A percentile compares a stretch with the other conserved stretches of the same genome.
These are phyloP conservation scores for Festucalex cinctus DNA, from an alignment of 2,113 vertebrate species.

Conservation along the genomic window DNA sequence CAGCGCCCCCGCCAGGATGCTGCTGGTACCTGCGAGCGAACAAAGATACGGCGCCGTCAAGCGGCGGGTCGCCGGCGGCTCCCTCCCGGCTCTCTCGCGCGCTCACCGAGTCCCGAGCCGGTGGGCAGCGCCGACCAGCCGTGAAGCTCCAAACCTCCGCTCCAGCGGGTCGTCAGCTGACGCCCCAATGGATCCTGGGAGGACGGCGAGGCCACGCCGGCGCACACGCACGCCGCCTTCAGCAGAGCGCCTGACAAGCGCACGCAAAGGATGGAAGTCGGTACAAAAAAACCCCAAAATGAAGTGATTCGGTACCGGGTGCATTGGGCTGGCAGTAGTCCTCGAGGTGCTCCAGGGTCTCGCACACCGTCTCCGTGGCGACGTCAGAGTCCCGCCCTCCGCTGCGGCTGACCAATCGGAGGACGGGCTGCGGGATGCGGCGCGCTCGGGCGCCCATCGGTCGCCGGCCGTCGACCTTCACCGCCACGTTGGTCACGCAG, in stretches of 20 bases:
- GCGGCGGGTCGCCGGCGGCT: no score
- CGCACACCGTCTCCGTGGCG: slow-evolving; percentile 70
- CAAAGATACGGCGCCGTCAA: not conserved
- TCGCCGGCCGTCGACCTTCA: slow-evolving; percentile 81
- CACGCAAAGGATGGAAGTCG: no score
- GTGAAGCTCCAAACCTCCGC: slow-evolving; percentile 87
- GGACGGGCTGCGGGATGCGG: slow-evolving; percentile 72
- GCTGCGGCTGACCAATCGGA: slow-evolving; percentile 72
- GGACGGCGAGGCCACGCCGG: slow-evolving; percentile 72
- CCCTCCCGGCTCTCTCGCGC: not conserved
- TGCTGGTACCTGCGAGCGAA: slow-evolving; percentile 84
- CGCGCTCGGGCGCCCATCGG: slow-evolving; percentile 83
- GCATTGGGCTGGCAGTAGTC: slow-evolving; percentile 91
- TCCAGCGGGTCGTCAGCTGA: slow-evolving; percentile 79
- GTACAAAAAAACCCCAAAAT: not conserved
- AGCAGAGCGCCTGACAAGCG: slow-evolving; percentile 82
- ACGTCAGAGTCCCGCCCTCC: slow-evolving; percentile 51
- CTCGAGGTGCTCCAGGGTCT: slow-evolving; percentile 75
- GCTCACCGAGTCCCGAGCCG: slow-evolving; percentile 87
- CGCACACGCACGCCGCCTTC: slow-evolving; percentile 90
- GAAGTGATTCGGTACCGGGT: slow-evolving; percentile 70
- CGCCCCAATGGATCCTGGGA: slow-evolving; percentile 71
- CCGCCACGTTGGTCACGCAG: slow-evolving; percentile 82
- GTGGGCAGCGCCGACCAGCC: slow-evolving; percentile 91
- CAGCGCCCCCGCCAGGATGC: slow-evolving; percentile 89